Conservation (phyloP, 1,140 invertebrate genomes). For the Drosophila lowei region DNA sequence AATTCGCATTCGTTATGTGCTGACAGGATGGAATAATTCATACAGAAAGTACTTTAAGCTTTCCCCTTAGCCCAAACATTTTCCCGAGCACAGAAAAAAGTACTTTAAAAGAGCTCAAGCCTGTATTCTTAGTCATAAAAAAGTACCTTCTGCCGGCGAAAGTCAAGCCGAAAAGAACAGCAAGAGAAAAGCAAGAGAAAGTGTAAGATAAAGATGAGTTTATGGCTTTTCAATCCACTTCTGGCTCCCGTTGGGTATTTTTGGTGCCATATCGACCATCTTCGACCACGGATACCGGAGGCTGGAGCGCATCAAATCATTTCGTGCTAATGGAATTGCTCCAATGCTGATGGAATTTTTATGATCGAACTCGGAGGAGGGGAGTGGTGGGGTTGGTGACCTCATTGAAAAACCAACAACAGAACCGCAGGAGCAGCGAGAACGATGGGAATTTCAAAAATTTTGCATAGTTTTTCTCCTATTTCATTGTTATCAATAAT, state of each 20-base stretch:
- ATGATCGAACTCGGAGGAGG: slow-evolving; percentile 43
- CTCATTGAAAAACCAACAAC: slow-evolving; percentile 16
- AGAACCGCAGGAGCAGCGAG: not conserved
- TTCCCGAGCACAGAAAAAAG: not conserved
- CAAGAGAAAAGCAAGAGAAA: not conserved
- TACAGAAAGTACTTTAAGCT: not conserved
- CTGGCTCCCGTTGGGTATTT: slow-evolving; percentile 26
- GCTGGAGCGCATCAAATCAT: slow-evolving; percentile 73
- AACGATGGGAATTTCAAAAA: slow-evolving; percentile 21
- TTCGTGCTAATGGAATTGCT: slow-evolving; percentile 79
- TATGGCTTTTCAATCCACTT: slow-evolving; percentile 73
- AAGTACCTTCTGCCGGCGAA: slow-evolving; percentile 5
- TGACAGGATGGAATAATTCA: too few relatives aligned
- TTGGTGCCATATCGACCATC: not conserved
- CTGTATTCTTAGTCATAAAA: slow-evolving; percentile 6
- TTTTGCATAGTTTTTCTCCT: slow-evolving; percentile 13
- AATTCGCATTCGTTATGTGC: too few relatives aligned
- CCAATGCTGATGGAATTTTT: slow-evolving; percentile 73
- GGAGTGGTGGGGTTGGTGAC: not conserved
- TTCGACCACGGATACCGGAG: slow-evolving; percentile 45
- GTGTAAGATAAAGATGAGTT: slow-evolving; percentile 36
- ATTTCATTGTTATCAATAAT: slow-evolving; percentile 54
- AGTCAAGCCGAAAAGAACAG: slow-evolving; percentile 11
- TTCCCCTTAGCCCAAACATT: not conserved
- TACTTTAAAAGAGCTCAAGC: slow-evolving; percentile 22